Conservation (phyloP, 2,888 invertebrate species). For the Seladonia tumulorum region DNA sequence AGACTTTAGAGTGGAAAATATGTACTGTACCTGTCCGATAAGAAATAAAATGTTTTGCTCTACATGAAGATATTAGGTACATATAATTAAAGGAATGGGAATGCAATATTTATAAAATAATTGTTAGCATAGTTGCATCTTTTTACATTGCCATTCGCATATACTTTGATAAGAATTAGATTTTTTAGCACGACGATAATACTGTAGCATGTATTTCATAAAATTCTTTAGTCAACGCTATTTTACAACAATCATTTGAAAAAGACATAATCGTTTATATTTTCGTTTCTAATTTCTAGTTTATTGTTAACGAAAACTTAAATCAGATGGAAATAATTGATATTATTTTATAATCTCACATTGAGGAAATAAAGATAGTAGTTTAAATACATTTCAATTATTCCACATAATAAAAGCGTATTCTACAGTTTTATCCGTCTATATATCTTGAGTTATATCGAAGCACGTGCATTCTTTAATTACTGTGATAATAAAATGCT, state of each 20-base stretch:
- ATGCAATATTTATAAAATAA: constrained; percentile 36
- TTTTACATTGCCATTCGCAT: constrained; percentile 52
- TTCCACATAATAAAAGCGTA: not conserved
- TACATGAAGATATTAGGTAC: constrained; percentile 45
- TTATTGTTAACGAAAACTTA: constrained; percentile 9
- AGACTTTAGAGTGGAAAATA: constrained; percentile 53
- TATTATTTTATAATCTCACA: not conserved
- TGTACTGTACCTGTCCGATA: constrained; percentile 67
- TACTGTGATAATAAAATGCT: constrained; percentile 70
- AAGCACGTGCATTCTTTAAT: constrained; percentile 60
- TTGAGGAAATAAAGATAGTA: not conserved
- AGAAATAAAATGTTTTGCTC: constrained; percentile 53
- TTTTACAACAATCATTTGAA: constrained; percentile 15
- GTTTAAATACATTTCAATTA: constrained; percentile 28
- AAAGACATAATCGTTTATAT: not conserved
- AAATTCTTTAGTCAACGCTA: constrained; percentile 17
- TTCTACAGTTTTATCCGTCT: constrained; percentile 26
- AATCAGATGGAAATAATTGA: not conserved
- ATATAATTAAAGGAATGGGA: constrained; percentile 36
- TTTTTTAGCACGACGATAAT: constrained; percentile 37
- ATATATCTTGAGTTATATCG: constrained; percentile 22
- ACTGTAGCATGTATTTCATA: constrained; percentile 24
- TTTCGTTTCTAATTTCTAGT: not conserved
- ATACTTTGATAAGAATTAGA: constrained; percentile 51
- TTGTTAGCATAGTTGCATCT: constrained; percentile 41